A percentile compares a stretch with the other conserved stretches of the same genome.
These are phyloP conservation scores for Silurus asotus DNA, from an alignment of 2,113 vertebrate genomes.

Conservation along the genomic window DNA sequence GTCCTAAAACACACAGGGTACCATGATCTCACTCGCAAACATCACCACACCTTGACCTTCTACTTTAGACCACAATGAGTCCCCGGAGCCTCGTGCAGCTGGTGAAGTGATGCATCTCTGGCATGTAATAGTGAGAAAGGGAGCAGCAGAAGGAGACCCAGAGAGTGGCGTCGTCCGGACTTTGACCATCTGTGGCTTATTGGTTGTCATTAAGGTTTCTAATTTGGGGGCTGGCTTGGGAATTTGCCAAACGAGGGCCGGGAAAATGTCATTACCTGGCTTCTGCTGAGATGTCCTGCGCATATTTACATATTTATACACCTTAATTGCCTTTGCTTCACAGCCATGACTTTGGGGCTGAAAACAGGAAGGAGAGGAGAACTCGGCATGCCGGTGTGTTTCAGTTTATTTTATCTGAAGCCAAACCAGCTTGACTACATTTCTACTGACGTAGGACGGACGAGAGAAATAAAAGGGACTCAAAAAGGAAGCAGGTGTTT, in stretches of 20 bases:
- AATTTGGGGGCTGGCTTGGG: constrained; percentile 76
- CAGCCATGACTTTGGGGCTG: constrained; percentile 71
- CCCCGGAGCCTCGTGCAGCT: constrained; percentile 71
- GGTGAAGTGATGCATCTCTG: constrained; percentile 66
- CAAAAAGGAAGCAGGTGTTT: constrained; percentile 16
- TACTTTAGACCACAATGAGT: constrained; percentile 67
- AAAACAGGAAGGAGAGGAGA: constrained; percentile 40
- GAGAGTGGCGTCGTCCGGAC: constrained; percentile 70
- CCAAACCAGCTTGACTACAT: constrained; percentile 27
- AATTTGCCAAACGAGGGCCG: constrained; percentile 76
- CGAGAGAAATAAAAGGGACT: constrained; percentile 29
- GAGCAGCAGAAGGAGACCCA: constrained; percentile 68
- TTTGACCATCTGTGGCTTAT: constrained; percentile 79
- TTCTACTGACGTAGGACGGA: not conserved
- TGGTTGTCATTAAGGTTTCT: constrained; percentile 81
- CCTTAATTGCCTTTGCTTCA: constrained; percentile 76
- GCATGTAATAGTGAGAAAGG: constrained; percentile 62
- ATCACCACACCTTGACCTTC: constrained; percentile 73
- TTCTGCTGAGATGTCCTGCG: constrained; percentile 68
- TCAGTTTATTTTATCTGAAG: constrained; percentile 31
- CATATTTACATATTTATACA: constrained; percentile 80
- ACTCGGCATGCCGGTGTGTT: constrained; percentile 7
- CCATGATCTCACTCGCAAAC: constrained; percentile 57
- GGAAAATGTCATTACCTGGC: constrained; percentile 74
- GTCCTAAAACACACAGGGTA: constrained; percentile 47